Evolutionary conservation across 2,888 invertebrate genomes (phyloP).

Genomic region (Mesorhabditis belari): DNA sequence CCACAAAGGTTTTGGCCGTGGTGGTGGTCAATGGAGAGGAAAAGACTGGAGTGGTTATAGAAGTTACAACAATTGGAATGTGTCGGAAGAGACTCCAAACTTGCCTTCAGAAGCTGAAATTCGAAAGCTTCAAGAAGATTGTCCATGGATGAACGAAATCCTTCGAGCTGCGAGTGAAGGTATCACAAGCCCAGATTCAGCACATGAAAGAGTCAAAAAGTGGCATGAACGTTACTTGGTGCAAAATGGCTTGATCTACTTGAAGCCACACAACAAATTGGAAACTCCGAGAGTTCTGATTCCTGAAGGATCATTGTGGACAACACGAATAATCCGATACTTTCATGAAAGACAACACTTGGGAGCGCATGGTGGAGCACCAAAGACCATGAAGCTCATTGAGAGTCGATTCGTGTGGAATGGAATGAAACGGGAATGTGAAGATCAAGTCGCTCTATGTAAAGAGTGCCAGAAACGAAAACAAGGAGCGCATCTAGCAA

Average conservation of each 20-base stretch:
- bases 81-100: background rate
- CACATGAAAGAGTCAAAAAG: no score
- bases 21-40: conserved; percentile 22
- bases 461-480: conserved; percentile 5
- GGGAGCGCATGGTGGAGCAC: conserved; percentile 9
- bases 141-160: conserved; percentile 1
- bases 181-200: no score
- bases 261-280: background rate
- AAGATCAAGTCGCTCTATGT: conserved; percentile 2
- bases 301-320: conserved; percentile 1
- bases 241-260: conserved; percentile 6
- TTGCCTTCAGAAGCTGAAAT: background rate
- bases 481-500: conserved; percentile 4
- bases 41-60: background rate
- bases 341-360: conserved; percentile 6
- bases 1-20: conserved; percentile 14
- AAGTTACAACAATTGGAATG: no score
- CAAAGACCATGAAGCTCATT: conserved; percentile 3
- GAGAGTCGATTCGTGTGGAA: conserved; percentile 8
- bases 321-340: background rate
- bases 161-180: background rate
- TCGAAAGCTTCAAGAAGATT: conserved; percentile 3
- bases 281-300: conserved; percentile 3
- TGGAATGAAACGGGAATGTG: conserved; percentile 3
- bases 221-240: conserved; percentile 1